Evolutionary conservation across 1,140 invertebrate genomes (phyloP), one percentile per base, ranked within the genome.

Genomic region (Drosophila micromelanica): DNA sequence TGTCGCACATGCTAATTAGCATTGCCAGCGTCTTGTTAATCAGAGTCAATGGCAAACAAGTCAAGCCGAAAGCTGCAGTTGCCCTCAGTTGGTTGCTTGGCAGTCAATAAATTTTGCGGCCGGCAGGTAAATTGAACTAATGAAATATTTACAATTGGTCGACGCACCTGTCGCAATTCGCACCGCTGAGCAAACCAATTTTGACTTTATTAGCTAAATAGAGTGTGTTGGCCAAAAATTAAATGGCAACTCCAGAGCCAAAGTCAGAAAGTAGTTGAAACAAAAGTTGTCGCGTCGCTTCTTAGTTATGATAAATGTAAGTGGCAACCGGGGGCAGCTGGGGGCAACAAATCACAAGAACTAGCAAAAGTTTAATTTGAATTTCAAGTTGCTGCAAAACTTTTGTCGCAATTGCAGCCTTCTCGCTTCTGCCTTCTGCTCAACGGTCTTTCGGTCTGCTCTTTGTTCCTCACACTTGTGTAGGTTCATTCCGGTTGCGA

Each of bases 331-430:
- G 13, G 20, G 38, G 23, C 42, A 55, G 60, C 45, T 56, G 32
- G 7, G 40, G 40, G 60, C 37, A 70, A 78, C 78, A 87, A 86
- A 86, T 85, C 81, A 85, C 54, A 75, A 74, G 72, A 74, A 78
- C 74, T 70, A 87, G 59, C 43, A 27, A 87, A 86, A 87, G 82
- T 87, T 87, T 87, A 87, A 87, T 87, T 87, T 87, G 82, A 87
- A 87, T 87, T 89, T 87, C 54, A 78, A 86, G 78, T 87, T 87
- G 55, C 32, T 70, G 62, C 40, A 78, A 78, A 86, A 86, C 54
- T 71, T 86, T 86, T 72, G 48, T 52, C 64, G 46, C 73, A 73
- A 35, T 65, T 76, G 1, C 52, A 20, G 11, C 9, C 7, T 54
- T 54, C 59, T 54, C 48, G 13, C 32, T 23, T 57, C 23, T 32